phyloP scores from a whole-genome alignment of 2,797 vertebrate species.

The Podarcis lilfordi region DNA sequence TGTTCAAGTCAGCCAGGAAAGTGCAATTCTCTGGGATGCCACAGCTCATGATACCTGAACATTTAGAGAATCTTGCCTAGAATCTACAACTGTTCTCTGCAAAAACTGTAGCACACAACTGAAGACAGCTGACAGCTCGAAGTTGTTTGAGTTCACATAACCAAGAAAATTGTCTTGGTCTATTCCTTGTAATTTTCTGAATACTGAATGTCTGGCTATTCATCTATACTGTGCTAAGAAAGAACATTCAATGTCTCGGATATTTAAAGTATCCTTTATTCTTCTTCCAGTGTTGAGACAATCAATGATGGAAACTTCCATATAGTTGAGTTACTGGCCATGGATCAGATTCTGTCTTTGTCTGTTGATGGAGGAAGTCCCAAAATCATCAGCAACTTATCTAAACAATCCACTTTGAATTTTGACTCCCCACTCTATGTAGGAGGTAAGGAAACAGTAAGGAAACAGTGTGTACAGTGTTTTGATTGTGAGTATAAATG shows the following conservation, averaged over 20 bases:
- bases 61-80: background rate
- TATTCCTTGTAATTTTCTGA: conserved; percentile 6
- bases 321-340: conserved; percentile 90
- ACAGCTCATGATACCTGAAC: background rate
- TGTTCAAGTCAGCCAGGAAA: background rate
- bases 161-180: background rate
- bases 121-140: background rate
- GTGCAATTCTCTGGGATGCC: background rate
- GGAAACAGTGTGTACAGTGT: conserved; percentile 48
- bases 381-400: conserved; percentile 93
- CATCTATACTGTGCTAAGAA: background rate
- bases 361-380: conserved; percentile 93
- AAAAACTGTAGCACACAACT: background rate
- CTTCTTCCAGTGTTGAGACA: conserved; percentile 89
- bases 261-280: conserved; percentile 47
- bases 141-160: background rate
- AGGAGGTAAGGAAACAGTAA: conserved; percentile 90
- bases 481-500: conserved; percentile 1
- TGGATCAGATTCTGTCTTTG: conserved; percentile 92
- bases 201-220: background rate
- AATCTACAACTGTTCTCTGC: background rate
- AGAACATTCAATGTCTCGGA: background rate
- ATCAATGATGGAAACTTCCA: conserved; percentile 98
- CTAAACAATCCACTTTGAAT: conserved; percentile 90
- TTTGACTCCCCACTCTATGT: conserved; percentile 93